Conservation (phyloP, 2,113 vertebrate species). For the Leptodactylus fuscus region DNA sequence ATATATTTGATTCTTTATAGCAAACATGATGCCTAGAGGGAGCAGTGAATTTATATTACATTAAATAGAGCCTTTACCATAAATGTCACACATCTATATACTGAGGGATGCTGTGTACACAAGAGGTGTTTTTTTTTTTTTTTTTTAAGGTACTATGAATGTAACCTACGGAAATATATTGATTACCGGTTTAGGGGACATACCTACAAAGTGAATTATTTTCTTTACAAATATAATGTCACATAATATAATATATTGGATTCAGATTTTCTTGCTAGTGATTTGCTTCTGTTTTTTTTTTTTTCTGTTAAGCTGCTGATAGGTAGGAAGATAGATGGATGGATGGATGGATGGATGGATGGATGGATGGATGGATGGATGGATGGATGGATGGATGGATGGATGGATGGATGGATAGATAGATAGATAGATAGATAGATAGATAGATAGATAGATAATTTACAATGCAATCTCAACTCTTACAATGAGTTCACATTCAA, state of each 20-base stretch:
- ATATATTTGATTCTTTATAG: conserved; percentile 42
- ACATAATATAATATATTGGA: background rate
- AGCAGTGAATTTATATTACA: conserved; percentile 35
- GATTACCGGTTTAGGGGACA: background rate
- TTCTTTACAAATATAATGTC: conserved; percentile 2
- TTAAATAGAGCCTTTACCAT: conserved; percentile 36
- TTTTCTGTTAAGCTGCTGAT: no score
- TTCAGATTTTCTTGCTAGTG: no score
- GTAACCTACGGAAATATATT: background rate
- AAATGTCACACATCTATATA: conserved; percentile 31
- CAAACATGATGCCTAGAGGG: conserved; percentile 6
- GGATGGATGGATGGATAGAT: no score
- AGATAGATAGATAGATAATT: no score
- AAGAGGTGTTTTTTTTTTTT: background rate
- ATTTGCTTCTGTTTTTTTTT: no score
- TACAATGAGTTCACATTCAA: no score
- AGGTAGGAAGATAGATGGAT: no score
- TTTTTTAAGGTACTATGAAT: conserved; percentile 1
- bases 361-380: no score
- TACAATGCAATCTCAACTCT: no score
- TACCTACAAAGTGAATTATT: background rate
- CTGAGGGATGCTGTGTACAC: background rate
- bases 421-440: no score
- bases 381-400: no score
- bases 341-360: no score